Conservation (phyloP, 2,888 invertebrate species). For the Drosophila fungiperda region DNA sequence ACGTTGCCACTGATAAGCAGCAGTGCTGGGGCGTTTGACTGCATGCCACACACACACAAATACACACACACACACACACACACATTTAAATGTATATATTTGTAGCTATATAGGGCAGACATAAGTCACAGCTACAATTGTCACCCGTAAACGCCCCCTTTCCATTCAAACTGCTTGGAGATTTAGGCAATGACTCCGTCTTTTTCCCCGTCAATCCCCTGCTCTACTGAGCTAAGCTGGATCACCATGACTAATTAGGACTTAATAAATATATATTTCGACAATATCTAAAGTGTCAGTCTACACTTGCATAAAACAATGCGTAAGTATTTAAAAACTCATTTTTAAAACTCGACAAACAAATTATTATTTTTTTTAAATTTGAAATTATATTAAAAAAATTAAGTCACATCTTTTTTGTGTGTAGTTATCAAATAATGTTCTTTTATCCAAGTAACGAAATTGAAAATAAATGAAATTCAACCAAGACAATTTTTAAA, state of each 20-base stretch:
- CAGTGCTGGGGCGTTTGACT: conserved; percentile 34
- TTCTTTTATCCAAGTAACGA: background rate
- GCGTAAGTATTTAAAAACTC: background rate
- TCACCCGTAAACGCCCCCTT: conserved; percentile 51
- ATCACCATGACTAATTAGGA: conserved; percentile 67
- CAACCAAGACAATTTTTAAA: background rate
- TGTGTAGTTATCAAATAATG: background rate
- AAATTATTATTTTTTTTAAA: background rate
- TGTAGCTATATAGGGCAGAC: background rate
- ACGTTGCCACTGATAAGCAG: conserved; percentile 56
- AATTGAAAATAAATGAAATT: background rate
- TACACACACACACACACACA: conserved; percentile 14
- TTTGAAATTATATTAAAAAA: background rate
- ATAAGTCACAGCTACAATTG: conserved; percentile 46
- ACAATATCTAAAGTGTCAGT: conserved; percentile 7
- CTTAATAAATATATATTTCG: conserved; percentile 48
- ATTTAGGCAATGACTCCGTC: conserved; percentile 15
- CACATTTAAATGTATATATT: background rate
- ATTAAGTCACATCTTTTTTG: background rate
- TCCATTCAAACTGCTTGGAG: conserved; percentile 11
- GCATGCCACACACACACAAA: conserved; percentile 12
- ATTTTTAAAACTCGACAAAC: background rate
- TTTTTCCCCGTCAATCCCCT: background rate
- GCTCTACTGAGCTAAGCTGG: background rate
- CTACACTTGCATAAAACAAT: conserved; percentile 5